These are phyloP conservation scores for Caenorhabditis japonica DNA, from an alignment of 2,888 invertebrate species.

Conservation along the genomic window DNA sequence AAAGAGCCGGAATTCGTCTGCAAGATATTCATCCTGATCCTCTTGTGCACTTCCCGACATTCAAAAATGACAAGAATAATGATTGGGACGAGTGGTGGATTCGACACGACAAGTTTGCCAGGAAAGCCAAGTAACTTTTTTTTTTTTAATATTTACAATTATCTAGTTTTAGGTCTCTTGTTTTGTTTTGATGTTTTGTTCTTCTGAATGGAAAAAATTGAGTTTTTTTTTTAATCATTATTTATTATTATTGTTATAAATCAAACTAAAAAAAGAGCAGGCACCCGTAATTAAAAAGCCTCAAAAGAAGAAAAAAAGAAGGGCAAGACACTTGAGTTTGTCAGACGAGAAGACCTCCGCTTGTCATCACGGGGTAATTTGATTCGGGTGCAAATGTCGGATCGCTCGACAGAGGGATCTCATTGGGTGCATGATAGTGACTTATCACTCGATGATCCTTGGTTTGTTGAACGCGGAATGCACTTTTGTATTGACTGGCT, in stretches of 20 bases:
- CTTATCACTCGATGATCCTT: constrained; percentile 54
- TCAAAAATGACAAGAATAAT: constrained; percentile 70
- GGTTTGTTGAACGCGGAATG: constrained; percentile 54
- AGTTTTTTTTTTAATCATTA: constrained; percentile 7
- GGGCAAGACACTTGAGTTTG: constrained; percentile 38
- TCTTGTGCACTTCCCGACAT: constrained; percentile 68
- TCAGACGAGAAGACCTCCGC: constrained; percentile 46
- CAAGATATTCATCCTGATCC: constrained; percentile 73
- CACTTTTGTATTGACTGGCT: constrained; percentile 46
- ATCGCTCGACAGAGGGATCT: constrained; percentile 54
- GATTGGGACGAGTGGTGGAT: constrained; percentile 75
- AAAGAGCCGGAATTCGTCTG: constrained; percentile 63
- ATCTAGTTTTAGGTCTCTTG: constrained; percentile 7
- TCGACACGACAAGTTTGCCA: constrained; percentile 70
- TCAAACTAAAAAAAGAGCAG: background rate
- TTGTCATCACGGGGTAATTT: constrained; percentile 47
- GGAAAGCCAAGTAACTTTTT: constrained; percentile 64
- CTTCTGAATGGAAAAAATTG: background rate
- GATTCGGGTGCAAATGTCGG: constrained; percentile 8
- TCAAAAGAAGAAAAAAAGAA: constrained; percentile 4
- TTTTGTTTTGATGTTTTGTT: constrained; percentile 15
- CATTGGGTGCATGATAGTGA: constrained; percentile 61
- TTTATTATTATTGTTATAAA: constrained; percentile 1
- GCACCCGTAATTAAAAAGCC: constrained; percentile 21
- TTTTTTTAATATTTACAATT: background rate